Conservation (phyloP, 2,113 vertebrate species). For the Monopterus albus region DNA sequence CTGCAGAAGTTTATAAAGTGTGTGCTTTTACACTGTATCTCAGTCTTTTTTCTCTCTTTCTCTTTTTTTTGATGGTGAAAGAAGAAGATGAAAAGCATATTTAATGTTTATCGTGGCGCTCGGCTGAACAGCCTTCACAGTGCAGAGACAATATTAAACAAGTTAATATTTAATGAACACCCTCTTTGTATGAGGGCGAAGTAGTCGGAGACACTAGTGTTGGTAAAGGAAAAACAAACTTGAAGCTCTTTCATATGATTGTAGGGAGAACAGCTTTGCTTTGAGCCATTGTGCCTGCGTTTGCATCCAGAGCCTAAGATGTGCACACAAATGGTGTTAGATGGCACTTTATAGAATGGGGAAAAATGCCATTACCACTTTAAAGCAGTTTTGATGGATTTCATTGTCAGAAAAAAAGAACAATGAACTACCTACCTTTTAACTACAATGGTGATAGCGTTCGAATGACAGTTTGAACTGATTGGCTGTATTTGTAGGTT, state of each 20-base stretch:
- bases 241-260: constrained; percentile 76
- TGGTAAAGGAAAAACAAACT: constrained; percentile 85
- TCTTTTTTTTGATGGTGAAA: constrained; percentile 76
- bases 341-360: constrained; percentile 34
- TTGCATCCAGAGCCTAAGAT: constrained; percentile 47
- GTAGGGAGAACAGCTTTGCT: constrained; percentile 67
- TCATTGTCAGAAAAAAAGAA: constrained; percentile 23
- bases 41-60: constrained; percentile 44
- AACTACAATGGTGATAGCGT: constrained; percentile 7
- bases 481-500: neutral
- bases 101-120: constrained; percentile 84
- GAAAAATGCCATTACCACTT: constrained; percentile 42
- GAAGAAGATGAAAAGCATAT: constrained; percentile 87
- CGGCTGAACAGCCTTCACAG: constrained; percentile 79
- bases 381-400: constrained; percentile 36
- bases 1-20: constrained; percentile 80
- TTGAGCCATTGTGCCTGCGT: constrained; percentile 57
- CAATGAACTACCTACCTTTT: constrained; percentile 27
- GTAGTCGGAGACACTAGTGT: constrained; percentile 72
- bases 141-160: constrained; percentile 86
- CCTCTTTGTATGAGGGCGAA: constrained; percentile 82
- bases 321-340: constrained; percentile 18
- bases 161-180: constrained; percentile 87
- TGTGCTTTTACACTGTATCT: constrained; percentile 64
- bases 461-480: constrained; percentile 19